phyloP scores from a whole-genome alignment of 2,113 vertebrate genomes.

The Colaptes auratus region DNA sequence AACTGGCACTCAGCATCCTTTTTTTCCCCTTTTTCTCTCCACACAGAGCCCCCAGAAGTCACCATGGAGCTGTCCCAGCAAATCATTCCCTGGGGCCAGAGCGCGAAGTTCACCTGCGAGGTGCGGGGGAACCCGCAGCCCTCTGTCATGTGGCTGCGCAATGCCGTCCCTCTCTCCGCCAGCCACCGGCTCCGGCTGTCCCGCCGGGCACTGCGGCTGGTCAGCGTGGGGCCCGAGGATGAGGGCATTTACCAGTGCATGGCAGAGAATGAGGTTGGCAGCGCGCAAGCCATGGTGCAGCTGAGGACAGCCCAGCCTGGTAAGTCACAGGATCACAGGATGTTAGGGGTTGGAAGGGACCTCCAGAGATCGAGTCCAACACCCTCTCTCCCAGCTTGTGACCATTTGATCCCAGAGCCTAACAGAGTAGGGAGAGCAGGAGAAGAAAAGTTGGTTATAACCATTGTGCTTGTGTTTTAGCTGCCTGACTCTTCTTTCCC shows the following conservation, averaged over 20 bases:
- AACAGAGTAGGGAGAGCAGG: not conserved
- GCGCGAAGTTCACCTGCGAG: constrained; percentile 89
- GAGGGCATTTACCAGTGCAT: constrained; percentile 97
- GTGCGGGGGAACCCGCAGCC: constrained; percentile 89
- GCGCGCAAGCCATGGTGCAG: constrained; percentile 88
- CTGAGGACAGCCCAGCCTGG: constrained; percentile 84
- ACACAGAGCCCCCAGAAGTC: constrained; percentile 91
- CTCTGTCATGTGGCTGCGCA: constrained; percentile 90
- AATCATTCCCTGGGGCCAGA: constrained; percentile 86
- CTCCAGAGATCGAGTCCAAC: no score
- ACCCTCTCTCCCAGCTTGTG: not conserved
- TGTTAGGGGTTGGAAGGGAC: no score
- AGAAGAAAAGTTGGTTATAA: not conserved
- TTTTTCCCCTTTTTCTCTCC: not conserved
- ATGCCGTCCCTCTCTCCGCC: constrained; percentile 81
- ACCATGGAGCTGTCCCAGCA: constrained; percentile 89
- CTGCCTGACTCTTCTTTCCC: not conserved
- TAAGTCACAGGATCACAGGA: constrained; percentile 42
- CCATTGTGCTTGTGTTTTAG: not conserved
- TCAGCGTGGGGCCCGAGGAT: constrained; percentile 87
- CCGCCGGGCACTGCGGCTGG: constrained; percentile 76
- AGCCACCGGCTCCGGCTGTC: constrained; percentile 84
- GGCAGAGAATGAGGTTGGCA: constrained; percentile 94
- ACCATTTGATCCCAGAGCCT: not conserved
- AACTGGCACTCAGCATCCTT: not conserved